Percentiles rank a stretch among this genome's conserved stretches.
Conservation (phyloP, 2,888 invertebrate genomes). For the Dorcus hopei region DNA sequence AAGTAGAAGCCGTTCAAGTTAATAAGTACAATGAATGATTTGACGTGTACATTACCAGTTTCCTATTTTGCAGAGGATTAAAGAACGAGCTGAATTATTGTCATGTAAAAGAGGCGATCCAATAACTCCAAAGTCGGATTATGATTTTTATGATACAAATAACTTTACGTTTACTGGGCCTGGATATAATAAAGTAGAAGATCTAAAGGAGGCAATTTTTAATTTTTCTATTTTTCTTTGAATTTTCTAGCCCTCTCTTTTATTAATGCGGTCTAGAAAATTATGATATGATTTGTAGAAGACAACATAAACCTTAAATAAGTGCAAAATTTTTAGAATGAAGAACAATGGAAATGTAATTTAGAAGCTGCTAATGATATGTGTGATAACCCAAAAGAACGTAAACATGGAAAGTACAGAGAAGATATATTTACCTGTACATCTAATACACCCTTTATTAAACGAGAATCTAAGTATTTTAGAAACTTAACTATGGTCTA, state of each 20-base stretch:
- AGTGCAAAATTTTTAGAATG: conserved; percentile 8
- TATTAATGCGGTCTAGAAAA: no score
- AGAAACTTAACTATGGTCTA: conserved; percentile 56
- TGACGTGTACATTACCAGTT: not conserved
- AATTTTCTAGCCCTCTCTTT: not conserved
- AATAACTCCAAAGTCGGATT: conserved; percentile 50
- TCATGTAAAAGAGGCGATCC: conserved; percentile 36
- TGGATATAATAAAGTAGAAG: conserved; percentile 15
- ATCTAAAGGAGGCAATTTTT: conserved; percentile 12
- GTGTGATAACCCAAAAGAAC: no score
- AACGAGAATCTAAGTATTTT: conserved; percentile 52
- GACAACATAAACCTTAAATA: no score
- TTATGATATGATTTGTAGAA: no score
- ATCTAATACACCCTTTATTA: not conserved
- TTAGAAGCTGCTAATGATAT: conserved; percentile 2
- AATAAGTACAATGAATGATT: not conserved
- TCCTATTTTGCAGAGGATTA: conserved; percentile 55
- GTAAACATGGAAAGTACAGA: no score
- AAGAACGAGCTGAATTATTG: conserved; percentile 42
- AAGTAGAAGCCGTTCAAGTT: conserved; percentile 73
- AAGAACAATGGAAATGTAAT: conserved; percentile 21
- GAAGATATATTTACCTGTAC: no score
- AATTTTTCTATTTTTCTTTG: not conserved
- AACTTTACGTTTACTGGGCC: conserved; percentile 54
- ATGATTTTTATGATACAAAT: conserved; percentile 67